phyloP scores from a whole-genome alignment of 2,888 invertebrate species.

The Netelia virgata region DNA sequence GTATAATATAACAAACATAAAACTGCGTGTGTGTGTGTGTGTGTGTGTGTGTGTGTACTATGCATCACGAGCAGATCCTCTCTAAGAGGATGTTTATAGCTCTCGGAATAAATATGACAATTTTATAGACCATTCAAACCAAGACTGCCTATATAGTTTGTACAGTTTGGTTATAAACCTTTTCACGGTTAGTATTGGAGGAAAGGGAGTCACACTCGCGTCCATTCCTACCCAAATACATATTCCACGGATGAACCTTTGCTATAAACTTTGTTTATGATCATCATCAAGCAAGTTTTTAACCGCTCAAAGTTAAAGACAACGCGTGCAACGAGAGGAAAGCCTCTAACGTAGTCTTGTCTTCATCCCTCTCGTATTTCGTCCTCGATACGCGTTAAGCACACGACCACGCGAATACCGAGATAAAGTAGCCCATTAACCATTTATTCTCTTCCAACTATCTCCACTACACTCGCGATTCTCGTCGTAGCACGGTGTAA shows the following conservation, averaged over 20 bases:
- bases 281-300: slow-evolving; percentile 65
- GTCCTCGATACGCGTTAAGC: not conserved
- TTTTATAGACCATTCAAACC: slow-evolving; percentile 65
- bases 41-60: not conserved
- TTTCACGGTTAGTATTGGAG: not conserved
- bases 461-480: slow-evolving; percentile 21
- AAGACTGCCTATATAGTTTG: slow-evolving; percentile 31
- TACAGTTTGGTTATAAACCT: slow-evolving; percentile 46
- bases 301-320: slow-evolving; percentile 63
- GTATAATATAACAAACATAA: slow-evolving; percentile 25
- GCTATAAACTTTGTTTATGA: slow-evolving; percentile 63
- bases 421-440: slow-evolving; percentile 3
- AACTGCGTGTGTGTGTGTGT: slow-evolving; percentile 34
- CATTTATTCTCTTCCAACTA: slow-evolving; percentile 35
- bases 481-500: slow-evolving; percentile 32
- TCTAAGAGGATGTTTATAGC: slow-evolving; percentile 63
- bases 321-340: slow-evolving; percentile 31
- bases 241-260: slow-evolving; percentile 54
- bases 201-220: slow-evolving; percentile 11
- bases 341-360: not conserved
- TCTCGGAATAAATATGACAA: slow-evolving; percentile 66
- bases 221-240: slow-evolving; percentile 46
- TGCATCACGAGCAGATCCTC: slow-evolving; percentile 38
- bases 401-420: not conserved
- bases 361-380: not conserved